Evolutionary conservation across 2,888 invertebrate species (phyloP), one percentile per base, ranked within the genome.

Genomic region (Coelopa pilipes): DNA sequence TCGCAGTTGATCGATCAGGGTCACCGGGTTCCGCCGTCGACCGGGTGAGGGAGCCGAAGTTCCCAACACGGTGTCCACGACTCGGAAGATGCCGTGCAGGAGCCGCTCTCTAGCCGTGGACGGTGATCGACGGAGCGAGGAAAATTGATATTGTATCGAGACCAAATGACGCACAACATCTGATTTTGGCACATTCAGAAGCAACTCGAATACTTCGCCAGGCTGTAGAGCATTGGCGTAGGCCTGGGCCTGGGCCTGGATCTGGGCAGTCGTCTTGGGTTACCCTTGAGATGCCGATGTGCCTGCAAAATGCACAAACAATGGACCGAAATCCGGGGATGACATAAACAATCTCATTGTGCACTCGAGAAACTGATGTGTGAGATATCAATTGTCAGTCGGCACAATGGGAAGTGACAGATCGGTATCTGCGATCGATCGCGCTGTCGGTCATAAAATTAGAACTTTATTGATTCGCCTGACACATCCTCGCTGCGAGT

Each of bases 391-490:
- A 65, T 65, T 71, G 71, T 71, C 72, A 59, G 66, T 45, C 45
- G 11, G 66, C 7, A 7, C 47, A 45, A 46, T 49, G 34, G 65
- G 9, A 67, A 66, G n/a, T 83, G 83, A 82, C 82, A 82, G 82
- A 79, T 71, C 74, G 74, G 74, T 67, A 74, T 67, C 74, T 74
- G 66, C 46, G 60, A 15, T 34, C 59, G 69, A 57, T 21, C 63
- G 17, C 47, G 70, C 11, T 71, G 65, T 72, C 66, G 76, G 82
- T 80, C 81, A 84, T 85, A 85, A 85, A 85, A 85, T 85, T 80
- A 80, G 80, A 83, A 82, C 83, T 85, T 85, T 85, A 84, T 85
- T 84, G 84, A 85, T 85, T 85, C 84, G 85, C 84, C 85, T 79
- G 84, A 85, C 84, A 85, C 79, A 47, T 76, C 69, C 50, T 24